Percentiles rank a stretch among this genome's conserved stretches.
phyloP scores from a whole-genome alignment of 2,888 invertebrate species.

The Pristionchus fissidentatus region DNA sequence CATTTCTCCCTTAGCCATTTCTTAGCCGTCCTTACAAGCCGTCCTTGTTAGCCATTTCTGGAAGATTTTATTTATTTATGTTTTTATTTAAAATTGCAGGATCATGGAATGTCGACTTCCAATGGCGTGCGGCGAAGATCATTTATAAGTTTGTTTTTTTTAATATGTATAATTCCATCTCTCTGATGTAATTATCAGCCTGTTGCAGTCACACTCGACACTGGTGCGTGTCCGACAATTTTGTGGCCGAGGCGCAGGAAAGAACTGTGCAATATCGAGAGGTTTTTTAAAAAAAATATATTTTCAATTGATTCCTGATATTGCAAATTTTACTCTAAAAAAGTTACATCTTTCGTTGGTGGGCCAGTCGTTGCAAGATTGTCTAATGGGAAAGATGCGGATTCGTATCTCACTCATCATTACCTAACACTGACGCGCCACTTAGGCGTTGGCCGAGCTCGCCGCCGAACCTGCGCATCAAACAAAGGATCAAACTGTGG shows the following conservation, averaged over 20 bases:
- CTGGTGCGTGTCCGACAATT: neutral
- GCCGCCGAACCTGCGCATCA: neutral
- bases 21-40: no score
- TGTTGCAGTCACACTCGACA: neutral
- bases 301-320: neutral
- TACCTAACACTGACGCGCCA: no score
- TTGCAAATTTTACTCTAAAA: no score
- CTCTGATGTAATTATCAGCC: neutral
- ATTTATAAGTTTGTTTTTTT: neutral
- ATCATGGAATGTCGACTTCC: slow-evolving; percentile 38
- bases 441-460: slow-evolving; percentile 10
- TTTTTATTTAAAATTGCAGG: neutral
- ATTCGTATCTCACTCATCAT: no score
- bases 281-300: no score
- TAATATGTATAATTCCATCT: neutral
- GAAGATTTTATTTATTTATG: no score
- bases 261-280: slow-evolving; percentile 28
- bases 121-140: slow-evolving; percentile 24
- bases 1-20: no score
- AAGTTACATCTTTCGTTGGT: no score
- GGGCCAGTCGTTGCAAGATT: no score
- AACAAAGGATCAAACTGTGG: neutral
- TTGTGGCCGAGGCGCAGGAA: neutral
- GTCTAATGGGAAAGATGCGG: no score
- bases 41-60: no score